Evolutionary conservation across 2,888 invertebrate species (phyloP).

Genomic region (Drosophila helvetica): DNA sequence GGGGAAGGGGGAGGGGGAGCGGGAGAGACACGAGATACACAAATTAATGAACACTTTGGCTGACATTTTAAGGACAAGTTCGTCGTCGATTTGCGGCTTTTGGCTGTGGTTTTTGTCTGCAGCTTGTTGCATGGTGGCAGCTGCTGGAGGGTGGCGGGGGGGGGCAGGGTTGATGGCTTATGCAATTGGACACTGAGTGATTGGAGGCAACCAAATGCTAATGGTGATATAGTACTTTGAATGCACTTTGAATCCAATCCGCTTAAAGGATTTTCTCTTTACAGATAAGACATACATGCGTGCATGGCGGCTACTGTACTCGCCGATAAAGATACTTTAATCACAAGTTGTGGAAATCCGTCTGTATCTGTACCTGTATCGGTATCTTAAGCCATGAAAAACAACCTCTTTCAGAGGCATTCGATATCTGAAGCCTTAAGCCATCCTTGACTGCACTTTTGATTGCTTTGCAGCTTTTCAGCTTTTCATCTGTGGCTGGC

Average conservation of each 20-base stretch:
- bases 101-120: conserved; percentile 36
- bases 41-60: conserved; percentile 78
- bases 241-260: background rate
- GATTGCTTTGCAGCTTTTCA: conserved; percentile 17
- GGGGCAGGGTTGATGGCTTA: conserved; percentile 52
- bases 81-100: conserved; percentile 59
- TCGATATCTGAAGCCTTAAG: conserved; percentile 6
- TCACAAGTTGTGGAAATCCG: conserved; percentile 4
- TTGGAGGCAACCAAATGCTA: conserved; percentile 46
- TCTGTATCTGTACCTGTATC: conserved; percentile 21
- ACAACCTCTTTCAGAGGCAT: no score
- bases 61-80: conserved; percentile 80
- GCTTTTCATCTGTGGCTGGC: conserved; percentile 10
- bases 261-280: conserved; percentile 34
- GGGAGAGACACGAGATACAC: conserved; percentile 56
- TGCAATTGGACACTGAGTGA: conserved; percentile 67
- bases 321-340: conserved; percentile 10
- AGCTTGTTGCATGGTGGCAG: conserved; percentile 7
- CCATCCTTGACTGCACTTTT: conserved; percentile 56
- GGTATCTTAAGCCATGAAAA: conserved; percentile 4
- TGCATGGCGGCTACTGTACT: conserved; percentile 2
- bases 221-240: conserved; percentile 24
- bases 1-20: background rate
- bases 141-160: background rate
- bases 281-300: conserved; percentile 6